Base-by-base conservation (phyloP, 2,113 vertebrate species). In the Noctilio leporinus region DNA sequence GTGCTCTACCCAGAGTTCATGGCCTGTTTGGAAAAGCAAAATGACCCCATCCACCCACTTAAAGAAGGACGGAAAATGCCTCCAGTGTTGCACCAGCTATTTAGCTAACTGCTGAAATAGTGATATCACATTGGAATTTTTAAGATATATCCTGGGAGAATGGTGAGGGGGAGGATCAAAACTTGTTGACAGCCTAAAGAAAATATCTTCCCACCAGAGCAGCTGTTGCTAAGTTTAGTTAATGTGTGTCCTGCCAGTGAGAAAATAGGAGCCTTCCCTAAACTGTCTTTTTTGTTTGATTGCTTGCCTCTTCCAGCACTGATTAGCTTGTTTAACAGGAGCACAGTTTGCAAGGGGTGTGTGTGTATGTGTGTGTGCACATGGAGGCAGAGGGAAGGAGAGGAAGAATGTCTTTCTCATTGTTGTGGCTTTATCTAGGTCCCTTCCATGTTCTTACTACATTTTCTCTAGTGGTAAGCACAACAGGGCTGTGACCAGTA, bases 141-240 rank as follows among this genome's bases (percentile, higher is more conserved):
- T 90, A 85, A 93, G 81, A 92, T 93, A 65, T 57, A 77, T 85
- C 35, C 55, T 94, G 22, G 70, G 43, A 90, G 38, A 86, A 67
- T 73, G 53, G 26, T 22, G 26, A 24, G n/a, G 10, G 0, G 1
- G 3, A 19, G 20, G 62, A 85, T 93, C 84, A 93, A 93, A 95
- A 95, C 77, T 92, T 96, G 81, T 85, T 89, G 81, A 95, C 88
- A 96, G 64, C 77, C 59, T 65, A 45, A 88, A 89, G 87, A 96
- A 92, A 95, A 92, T 82, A 81, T 88, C 47, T 96, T 95, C 62
- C 43, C 77, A 91, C 67, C 45, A 91, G 88, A 76, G 20, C 64
- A 94, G 94, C 94, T 96, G 65, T 93, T 91, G 92, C 64, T 95
- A 94, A 85, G 72, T 88, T 91, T 82, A 94, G 72, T 85, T 93